These are phyloP conservation scores for Perithous albicinctus DNA, from an alignment of 2,888 invertebrate genomes.

Conservation along the genomic window DNA sequence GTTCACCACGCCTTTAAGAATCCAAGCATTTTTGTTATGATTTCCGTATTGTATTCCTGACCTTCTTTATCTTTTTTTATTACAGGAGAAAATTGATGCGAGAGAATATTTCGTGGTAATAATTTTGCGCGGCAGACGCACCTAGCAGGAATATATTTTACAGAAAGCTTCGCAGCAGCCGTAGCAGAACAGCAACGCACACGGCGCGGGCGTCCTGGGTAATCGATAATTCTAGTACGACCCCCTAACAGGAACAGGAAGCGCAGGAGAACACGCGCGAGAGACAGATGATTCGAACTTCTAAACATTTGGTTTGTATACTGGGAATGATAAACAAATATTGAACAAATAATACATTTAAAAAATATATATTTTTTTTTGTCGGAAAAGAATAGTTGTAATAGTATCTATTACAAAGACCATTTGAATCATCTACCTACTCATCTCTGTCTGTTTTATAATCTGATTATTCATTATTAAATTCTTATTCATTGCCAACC, in stretches of 20 bases:
- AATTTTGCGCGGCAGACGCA: slow-evolving; percentile 68
- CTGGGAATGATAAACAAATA: background rate
- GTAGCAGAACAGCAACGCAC: slow-evolving; percentile 43
- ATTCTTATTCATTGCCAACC: background rate
- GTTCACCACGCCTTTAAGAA: background rate
- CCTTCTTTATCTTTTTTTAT: background rate
- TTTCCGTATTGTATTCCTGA: background rate
- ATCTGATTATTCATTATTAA: background rate
- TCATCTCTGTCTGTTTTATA: background rate
- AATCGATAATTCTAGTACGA: slow-evolving; percentile 68
- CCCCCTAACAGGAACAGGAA: slow-evolving; percentile 56
- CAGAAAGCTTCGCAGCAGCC: slow-evolving; percentile 59
- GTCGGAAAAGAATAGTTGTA: no score
- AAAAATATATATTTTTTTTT: no score
- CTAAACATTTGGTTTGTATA: slow-evolving; percentile 36
- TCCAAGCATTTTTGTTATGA: background rate
- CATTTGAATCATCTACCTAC: no score
- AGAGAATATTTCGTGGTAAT: slow-evolving; percentile 73
- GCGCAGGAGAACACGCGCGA: slow-evolving; percentile 58
- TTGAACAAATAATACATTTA: no score
- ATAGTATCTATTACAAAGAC: no score
- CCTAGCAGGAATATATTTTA: slow-evolving; percentile 71
- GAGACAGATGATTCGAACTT: slow-evolving; percentile 58
- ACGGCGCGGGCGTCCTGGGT: slow-evolving; percentile 66
- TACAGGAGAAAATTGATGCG: slow-evolving; percentile 7